Percentiles rank a stretch among this genome's conserved stretches.
These are phyloP conservation scores for Ophthalmolycus amberensis DNA, from an alignment of 2,113 vertebrate species.

Conservation along the genomic window DNA sequence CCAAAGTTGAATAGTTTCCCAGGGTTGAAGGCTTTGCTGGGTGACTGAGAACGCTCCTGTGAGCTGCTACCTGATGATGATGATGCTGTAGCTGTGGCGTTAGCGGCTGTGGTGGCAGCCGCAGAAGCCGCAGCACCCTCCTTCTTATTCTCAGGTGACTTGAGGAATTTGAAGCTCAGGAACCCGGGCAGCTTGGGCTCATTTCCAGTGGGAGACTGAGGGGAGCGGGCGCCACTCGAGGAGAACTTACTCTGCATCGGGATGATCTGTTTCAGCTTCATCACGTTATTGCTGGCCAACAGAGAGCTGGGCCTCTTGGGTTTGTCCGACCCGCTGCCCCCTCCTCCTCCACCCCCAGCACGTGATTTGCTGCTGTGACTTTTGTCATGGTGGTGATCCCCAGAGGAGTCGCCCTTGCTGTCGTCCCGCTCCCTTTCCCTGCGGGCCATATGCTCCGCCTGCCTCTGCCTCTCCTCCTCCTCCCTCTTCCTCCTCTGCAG, in stretches of 20 bases:
- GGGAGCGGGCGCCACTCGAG: constrained; percentile 85
- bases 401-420: constrained; percentile 80
- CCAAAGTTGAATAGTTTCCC: constrained; percentile 96
- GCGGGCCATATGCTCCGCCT: constrained; percentile 91
- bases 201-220: constrained; percentile 89
- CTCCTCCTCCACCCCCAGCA: constrained; percentile 70
- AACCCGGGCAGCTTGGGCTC: constrained; percentile 95
- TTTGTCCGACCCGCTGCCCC: constrained; percentile 83
- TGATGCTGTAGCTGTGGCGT: background rate
- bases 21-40: constrained; percentile 94
- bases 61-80: constrained; percentile 72
- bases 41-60: constrained; percentile 92
- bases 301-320: constrained; percentile 95
- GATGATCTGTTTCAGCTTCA: constrained; percentile 98
- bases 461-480: constrained; percentile 95
- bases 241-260: constrained; percentile 94
- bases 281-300: constrained; percentile 94
- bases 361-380: constrained; percentile 86
- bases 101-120: constrained; percentile 12
- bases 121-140: constrained; percentile 72
- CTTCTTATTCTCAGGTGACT: constrained; percentile 91
- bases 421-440: constrained; percentile 87
- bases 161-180: constrained; percentile 96
- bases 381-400: constrained; percentile 88
- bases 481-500: constrained; percentile 94